Evolutionary conservation across 2,797 vertebrate genomes (phyloP), one percentile per base, ranked within the genome.

Genomic region (Sebastes melanostomus): DNA sequence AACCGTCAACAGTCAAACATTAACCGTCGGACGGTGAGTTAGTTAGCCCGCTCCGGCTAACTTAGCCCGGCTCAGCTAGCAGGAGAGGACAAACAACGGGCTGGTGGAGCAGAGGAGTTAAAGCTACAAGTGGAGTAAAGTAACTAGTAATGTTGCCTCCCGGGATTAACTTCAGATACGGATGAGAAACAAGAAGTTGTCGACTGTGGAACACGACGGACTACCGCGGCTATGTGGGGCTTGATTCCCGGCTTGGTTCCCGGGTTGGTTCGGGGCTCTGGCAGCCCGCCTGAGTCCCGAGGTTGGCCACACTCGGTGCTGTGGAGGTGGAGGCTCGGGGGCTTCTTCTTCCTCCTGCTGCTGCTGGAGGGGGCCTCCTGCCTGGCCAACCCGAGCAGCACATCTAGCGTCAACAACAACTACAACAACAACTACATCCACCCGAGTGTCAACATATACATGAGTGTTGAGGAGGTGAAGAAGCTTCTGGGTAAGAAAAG

Each of bases 381-480:
- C 81, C 92, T 95, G 24, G 92, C 94, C 80, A 94, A 79, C 82
- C 93, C 92, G 9, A 84, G 92, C 82, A 88, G 84, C 77, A 29
- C 90, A 8, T 70, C 91, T 1, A 90, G 87, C 71, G 68, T 78
- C 87, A 89, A 61, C 86, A 89, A 78, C 69, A 86, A 83, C 86
- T 88, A 24, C 92, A 84, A 90, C 79, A 68, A 68, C 69, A 77
- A 91, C 81, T 67, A 69, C 70, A 70, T 79, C 66, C 79, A 71
- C 36, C 94, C 94, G 1, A 87, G 90, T 70, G 94, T 96, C 89
- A 96, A 96, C 92, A 94, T 96, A 5, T 96, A 94, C 91, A 95
- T 96, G 95, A 96, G 95, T 62, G 93, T 95, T 72, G 95, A 96
- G 76, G 96, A 96, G 87, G 95, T 96, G 82, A 95, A 96, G 89